Conservation (phyloP, 2,113 vertebrate genomes). For the Erpornis zantholeuca region DNA sequence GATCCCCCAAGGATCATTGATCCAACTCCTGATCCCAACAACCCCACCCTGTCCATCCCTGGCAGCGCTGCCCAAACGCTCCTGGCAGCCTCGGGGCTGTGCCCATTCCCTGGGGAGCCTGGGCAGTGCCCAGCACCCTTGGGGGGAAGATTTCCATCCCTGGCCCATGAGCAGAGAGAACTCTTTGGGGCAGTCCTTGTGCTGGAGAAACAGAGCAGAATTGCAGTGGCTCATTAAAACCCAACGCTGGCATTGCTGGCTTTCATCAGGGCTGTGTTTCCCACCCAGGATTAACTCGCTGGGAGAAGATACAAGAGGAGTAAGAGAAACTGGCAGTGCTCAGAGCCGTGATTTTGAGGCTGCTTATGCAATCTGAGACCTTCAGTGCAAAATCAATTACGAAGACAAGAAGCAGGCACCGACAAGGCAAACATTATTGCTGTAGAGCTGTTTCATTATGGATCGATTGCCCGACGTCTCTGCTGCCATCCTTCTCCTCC, state of each 20-base stretch:
- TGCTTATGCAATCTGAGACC: not conserved
- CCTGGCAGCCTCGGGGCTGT: not conserved
- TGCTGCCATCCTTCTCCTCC: not conserved
- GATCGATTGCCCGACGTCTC: not conserved
- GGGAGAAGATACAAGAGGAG: not conserved
- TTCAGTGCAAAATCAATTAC: not conserved
- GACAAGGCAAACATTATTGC: not conserved
- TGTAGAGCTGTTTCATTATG: not conserved
- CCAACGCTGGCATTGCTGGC: not conserved
- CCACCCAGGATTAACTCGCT: not conserved
- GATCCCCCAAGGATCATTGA: not conserved
- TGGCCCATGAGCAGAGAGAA: not conserved
- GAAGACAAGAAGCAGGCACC: not conserved
- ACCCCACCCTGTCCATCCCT: not conserved
- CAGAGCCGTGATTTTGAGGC: not conserved
- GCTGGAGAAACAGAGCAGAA: not conserved
- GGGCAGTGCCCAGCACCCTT: not conserved
- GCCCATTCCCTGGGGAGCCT: not conserved
- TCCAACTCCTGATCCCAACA: not conserved
- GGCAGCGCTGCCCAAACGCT: fast-evolving
- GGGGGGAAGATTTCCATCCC: too few relatives aligned
- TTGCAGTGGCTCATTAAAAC: not conserved
- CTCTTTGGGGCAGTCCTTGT: not conserved
- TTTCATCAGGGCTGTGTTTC: not conserved
- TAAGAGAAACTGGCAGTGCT: not conserved